Conservation (phyloP, 2,113 vertebrate species). For the Pteronura brasiliensis region DNA sequence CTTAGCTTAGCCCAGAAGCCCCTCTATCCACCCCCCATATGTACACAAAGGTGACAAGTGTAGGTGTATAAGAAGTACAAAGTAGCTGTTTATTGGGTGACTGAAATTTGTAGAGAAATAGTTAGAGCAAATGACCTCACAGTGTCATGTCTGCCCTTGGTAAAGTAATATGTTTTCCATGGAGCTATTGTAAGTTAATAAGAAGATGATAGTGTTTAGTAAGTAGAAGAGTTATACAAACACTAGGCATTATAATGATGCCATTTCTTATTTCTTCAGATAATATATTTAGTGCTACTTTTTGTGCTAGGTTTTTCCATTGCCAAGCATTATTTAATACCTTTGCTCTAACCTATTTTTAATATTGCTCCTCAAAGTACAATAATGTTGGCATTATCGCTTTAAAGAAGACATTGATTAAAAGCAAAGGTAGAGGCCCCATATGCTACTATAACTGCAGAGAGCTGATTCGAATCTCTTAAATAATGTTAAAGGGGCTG, state of each 20-base stretch:
- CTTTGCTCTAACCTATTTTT: conserved; percentile 41
- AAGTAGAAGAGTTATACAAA: not conserved
- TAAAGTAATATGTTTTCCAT: conserved; percentile 22
- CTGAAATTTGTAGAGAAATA: not conserved
- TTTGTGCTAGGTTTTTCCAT: conserved; percentile 50
- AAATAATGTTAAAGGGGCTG: not conserved
- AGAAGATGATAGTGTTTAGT: conserved; percentile 6
- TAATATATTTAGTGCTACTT: conserved; percentile 64
- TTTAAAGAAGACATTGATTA: conserved; percentile 28
- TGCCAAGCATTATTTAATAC: conserved; percentile 61
- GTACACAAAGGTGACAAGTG: not conserved
- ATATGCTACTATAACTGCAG: not conserved
- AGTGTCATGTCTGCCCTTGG: not conserved
- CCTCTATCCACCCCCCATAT: not conserved
- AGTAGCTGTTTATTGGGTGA: not conserved
- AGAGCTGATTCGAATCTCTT: not conserved
- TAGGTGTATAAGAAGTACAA: not conserved
- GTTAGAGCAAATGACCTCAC: not conserved
- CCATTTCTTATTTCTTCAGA: conserved; percentile 66
- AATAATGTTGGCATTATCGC: conserved; percentile 24
- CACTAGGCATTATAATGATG: conserved; percentile 16
- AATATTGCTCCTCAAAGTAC: conserved; percentile 55
- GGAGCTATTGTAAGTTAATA: conserved; percentile 26
- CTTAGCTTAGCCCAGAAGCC: not conserved
- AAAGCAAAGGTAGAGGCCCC: not conserved